Conservation (phyloP, 2,113 vertebrate species). For the Rhodinocichla rosea region DNA sequence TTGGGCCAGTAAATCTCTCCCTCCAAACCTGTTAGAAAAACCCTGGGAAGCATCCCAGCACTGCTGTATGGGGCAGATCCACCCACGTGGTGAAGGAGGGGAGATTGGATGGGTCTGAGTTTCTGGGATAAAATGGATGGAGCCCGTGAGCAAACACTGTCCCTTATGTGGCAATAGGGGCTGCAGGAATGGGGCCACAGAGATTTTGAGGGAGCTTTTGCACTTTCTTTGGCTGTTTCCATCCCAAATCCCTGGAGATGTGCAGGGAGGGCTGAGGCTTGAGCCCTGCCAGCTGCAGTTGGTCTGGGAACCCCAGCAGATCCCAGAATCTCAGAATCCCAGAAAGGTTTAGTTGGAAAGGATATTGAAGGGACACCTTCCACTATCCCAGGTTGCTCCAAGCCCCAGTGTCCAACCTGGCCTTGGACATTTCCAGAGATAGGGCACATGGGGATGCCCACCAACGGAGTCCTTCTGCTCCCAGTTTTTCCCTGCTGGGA, state of each 20-base stretch:
- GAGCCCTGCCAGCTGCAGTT: rapidly evolving
- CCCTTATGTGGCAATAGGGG: not conserved
- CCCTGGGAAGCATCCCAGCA: not conserved
- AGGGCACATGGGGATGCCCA: rapidly evolving
- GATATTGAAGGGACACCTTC: not conserved
- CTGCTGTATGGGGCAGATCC: not conserved
- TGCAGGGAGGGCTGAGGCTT: not conserved
- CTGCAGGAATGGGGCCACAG: not conserved
- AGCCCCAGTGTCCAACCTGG: not conserved
- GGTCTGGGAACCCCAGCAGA: not conserved
- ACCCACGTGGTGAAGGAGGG: rapidly evolving
- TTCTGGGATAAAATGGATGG: not conserved
- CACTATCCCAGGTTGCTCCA: not conserved
- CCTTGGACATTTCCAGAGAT: not conserved
- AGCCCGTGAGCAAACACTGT: not conserved
- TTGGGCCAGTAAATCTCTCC: not conserved
- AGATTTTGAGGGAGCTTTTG: not conserved
- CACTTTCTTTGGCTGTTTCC: not conserved
- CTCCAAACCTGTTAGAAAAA: rapidly evolving
- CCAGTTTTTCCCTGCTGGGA: not conserved
- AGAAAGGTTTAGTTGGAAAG: not conserved
- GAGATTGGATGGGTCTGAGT: not conserved
- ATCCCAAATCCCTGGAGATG: not conserved
- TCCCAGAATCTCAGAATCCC: not conserved
- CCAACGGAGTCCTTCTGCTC: not conserved